Base-by-base conservation (phyloP, 1,140 invertebrate genomes). In the Venturia canescens region DNA sequence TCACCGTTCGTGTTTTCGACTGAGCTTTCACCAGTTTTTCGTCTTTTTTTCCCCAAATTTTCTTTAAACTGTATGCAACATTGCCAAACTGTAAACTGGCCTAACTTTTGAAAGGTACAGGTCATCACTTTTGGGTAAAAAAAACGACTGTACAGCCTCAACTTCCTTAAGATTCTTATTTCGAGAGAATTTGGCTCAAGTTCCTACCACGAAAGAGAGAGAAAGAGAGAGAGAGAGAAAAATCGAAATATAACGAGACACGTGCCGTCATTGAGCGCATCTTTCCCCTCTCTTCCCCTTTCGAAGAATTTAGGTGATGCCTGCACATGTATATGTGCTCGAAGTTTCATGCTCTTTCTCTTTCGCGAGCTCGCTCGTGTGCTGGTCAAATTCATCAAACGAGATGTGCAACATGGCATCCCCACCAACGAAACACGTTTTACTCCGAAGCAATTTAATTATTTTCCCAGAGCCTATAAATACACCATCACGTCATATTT, bases 391-490 rank as follows among this genome's bases (percentile, higher is more conserved):
- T 16, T 23, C n/a, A 50, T 76, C 48, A 48, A 27, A 26, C n/a
- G 44, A 76, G 63, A 26, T 79, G 34, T 66, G 60, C 60, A 63
- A 18, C 60, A 66, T n/a, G n/a, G 66, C 66, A 69, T 27, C 66
- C 18, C 18, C 16, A 53, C 18, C 50, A 53, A 53, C 50, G 50
- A 53, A 69, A 69, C n/a, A 63, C 66, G 78, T 71, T 72, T 38
- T 80, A 80, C 53, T 31, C 50, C 16, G 60, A 72, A 72, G 83
- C 75, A 82, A 84, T 82, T 84, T 84, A 85, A 85, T 85, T 84
- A 84, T 85, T 83, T 84, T 84, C 77, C 80, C 83, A 77, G 78
- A 70, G 81, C 70, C 83, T 80, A 85, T 85, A 83, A 84, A 84
- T 84, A 85, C n/a, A 84, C 77, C 34, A 57, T 15, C 53, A 66